Evolutionary conservation across 2,113 vertebrate species (phyloP), one percentile per base, ranked within the genome.

Genomic region (Piliocolobus tephrosceles): DNA sequence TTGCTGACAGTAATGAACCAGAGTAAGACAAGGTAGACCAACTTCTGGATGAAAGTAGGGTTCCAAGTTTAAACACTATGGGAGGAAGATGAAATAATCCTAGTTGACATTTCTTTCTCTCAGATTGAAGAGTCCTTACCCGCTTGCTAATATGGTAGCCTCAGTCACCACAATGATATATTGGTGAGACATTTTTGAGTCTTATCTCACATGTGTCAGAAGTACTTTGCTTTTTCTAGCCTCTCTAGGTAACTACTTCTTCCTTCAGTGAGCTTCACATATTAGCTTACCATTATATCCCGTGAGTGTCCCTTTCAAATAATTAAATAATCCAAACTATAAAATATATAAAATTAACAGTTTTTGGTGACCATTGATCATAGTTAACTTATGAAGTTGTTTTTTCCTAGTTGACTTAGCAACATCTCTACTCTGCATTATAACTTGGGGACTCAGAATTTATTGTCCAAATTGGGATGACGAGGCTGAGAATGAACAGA

Each of bases 1-100:
- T 20, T 50, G 4, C 3, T 22, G 22, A 4, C 5, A n/a, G 3
- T 23, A 9, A 50, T n/a, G n/a, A 40, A 9, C 35, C 14, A 2
- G 22, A 35, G 0, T 23, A 17, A 61, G 9, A 38, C n/a, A 80
- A 6, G n/a, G 27, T 0, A 22, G 16, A 27, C 25, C 78, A 11
- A 32, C 6, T 12, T 13, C 23, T 22, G 8, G 12, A 7, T 40
- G 12, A 50, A 40, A 17, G 30, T 6, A 57, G 16, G 25, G 13
- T 9, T n/a, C 40, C 18, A 35, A 9, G 2, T 45, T 23, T 30
- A 35, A 23, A 6, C 64, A 35, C 23, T 7, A 1, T 4, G 6
- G 55, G 25, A 73, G 20, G 45, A 50, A 2, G n/a, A n/a, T 11
- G 0, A 9, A 40, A 8, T 0, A 8, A 52, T 38, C 58, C 70